These are phyloP conservation scores for Ligdia adustata DNA, from an alignment of 2,888 invertebrate genomes.

Conservation along the genomic window DNA sequence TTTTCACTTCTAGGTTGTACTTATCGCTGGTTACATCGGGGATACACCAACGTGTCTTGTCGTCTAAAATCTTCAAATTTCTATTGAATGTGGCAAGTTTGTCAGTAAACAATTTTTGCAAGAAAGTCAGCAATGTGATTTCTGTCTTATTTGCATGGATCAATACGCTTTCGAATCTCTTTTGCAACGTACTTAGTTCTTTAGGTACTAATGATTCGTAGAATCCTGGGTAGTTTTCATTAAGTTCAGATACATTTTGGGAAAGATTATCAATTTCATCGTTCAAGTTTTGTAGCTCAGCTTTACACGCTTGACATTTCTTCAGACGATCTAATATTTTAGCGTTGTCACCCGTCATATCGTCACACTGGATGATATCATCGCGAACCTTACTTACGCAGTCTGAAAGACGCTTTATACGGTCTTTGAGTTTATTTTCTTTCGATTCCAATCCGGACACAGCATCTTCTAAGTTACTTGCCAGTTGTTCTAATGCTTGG, in stretches of 20 bases:
- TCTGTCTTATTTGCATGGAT: slow-evolving; percentile 93
- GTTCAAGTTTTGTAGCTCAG: slow-evolving; percentile 87
- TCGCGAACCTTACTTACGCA: slow-evolving; percentile 90
- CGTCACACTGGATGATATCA: slow-evolving; percentile 94
- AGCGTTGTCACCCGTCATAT: slow-evolving; percentile 93
- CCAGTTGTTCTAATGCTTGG: slow-evolving; percentile 87
- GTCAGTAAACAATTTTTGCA: slow-evolving; percentile 94
- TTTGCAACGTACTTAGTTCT: slow-evolving; percentile 92
- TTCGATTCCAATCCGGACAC: slow-evolving; percentile 89
- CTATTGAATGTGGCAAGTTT: slow-evolving; percentile 92
- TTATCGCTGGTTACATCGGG: slow-evolving; percentile 95
- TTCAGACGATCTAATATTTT: slow-evolving; percentile 92
- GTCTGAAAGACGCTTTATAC: slow-evolving; percentile 88
- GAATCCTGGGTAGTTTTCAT: slow-evolving; percentile 90
- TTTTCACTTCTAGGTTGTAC: slow-evolving; percentile 96
- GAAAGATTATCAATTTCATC: slow-evolving; percentile 88
- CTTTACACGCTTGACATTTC: slow-evolving; percentile 88
- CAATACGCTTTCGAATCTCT: slow-evolving; percentile 91
- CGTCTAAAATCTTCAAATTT: slow-evolving; percentile 91
- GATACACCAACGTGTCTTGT: slow-evolving; percentile 96
- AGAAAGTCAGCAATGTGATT: slow-evolving; percentile 89
- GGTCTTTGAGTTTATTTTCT: slow-evolving; percentile 88
- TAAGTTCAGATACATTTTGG: slow-evolving; percentile 88
- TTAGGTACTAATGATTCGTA: slow-evolving; percentile 91
- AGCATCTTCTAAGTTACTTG: slow-evolving; percentile 89